Conservation (phyloP, 2,113 vertebrate genomes). For the Elachura formosa region DNA sequence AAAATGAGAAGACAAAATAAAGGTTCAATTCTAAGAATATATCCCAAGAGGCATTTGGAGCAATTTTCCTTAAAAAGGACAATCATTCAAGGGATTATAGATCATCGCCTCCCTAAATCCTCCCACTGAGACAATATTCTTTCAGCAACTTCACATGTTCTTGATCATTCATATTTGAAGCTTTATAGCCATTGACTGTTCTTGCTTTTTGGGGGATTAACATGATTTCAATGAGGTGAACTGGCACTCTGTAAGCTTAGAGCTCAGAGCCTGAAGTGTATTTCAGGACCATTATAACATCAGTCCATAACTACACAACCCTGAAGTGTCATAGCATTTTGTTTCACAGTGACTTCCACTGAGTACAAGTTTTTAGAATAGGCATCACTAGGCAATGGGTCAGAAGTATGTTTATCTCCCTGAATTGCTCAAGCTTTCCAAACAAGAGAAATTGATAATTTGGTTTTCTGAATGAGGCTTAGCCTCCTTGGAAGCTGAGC, state of each 20-base stretch:
- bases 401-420: slow-evolving; percentile 27
- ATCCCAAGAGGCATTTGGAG: not conserved
- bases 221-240: not conserved
- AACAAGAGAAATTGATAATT: slow-evolving; percentile 35
- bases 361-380: not conserved
- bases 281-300: not conserved
- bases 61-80: slow-evolving; percentile 20
- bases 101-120: not conserved
- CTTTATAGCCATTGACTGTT: slow-evolving; percentile 30
- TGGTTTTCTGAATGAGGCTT: slow-evolving; percentile 31
- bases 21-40: not conserved
- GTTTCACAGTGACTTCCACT: not conserved
- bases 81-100: slow-evolving; percentile 7
- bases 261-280: not conserved
- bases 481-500: not conserved
- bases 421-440: slow-evolving; percentile 7
- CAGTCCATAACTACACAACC: not conserved
- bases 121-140: not conserved
- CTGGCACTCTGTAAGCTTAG: not conserved
- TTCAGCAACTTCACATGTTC: not conserved
- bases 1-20: slow-evolving; percentile 1
- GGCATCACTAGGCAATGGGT: slow-evolving; percentile 21
- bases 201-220: slow-evolving; percentile 14
- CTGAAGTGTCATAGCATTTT: not conserved
- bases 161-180: slow-evolving; percentile 30